phyloP scores from a whole-genome alignment of 1,140 invertebrate species.

The Hestina assimilis region DNA sequence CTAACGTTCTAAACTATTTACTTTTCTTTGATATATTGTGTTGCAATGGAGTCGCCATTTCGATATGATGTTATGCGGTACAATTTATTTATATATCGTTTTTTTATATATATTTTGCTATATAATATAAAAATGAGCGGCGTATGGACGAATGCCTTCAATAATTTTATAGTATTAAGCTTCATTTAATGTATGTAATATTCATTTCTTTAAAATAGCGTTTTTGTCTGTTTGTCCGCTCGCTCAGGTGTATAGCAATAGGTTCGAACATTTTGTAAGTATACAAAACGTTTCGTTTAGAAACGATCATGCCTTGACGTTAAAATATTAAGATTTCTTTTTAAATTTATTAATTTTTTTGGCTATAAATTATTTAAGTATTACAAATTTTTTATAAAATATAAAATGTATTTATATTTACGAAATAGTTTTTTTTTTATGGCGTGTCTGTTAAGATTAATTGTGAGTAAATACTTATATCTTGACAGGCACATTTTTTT shows the following conservation, averaged over 20 bases:
- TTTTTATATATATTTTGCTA: conserved; percentile 18
- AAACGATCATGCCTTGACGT: conserved; percentile 39
- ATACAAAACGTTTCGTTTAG: conserved; percentile 49
- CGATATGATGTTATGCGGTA: conserved; percentile 7
- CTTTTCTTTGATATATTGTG: conserved; percentile 13
- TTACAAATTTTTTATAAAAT: conserved; percentile 9
- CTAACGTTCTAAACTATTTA: conserved; percentile 3
- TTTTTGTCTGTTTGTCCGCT: conserved; percentile 71
- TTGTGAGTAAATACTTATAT: too few relatives aligned
- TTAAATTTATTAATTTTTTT: conserved; percentile 1
- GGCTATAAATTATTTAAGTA: conserved; percentile 20
- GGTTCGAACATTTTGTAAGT: conserved; percentile 66
- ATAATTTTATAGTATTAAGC: conserved; percentile 27
- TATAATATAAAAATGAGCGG: conserved; percentile 10
- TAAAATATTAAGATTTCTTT: conserved; percentile 25
- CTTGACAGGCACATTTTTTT: conserved; percentile 16
- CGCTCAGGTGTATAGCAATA: conserved; percentile 73
- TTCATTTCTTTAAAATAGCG: conserved; percentile 59
- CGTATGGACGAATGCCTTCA: not conserved
- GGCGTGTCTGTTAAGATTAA: too few relatives aligned
- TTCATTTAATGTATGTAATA: conserved; percentile 45
- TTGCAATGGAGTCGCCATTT: conserved; percentile 17
- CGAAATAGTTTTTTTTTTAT: too few relatives aligned
- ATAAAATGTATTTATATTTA: not conserved
- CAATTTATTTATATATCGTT: conserved; percentile 2